Evolutionary conservation across 2,113 vertebrate species (phyloP).

Genomic region (Ictalurus punctatus): DNA sequence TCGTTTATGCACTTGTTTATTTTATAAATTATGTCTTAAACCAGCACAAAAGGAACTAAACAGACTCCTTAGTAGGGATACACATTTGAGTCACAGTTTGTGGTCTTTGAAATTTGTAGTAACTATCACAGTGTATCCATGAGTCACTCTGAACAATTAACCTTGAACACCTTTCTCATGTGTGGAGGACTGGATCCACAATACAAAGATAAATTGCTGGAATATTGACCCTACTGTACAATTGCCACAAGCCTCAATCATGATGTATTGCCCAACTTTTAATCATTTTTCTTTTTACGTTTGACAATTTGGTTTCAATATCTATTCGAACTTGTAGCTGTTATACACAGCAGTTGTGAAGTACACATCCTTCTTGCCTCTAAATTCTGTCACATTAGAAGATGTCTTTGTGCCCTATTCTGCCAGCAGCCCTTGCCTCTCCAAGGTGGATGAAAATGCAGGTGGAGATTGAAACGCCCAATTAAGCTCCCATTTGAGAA

Average conservation of each 20-base stretch:
- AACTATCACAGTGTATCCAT: constrained; percentile 16
- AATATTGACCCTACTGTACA: constrained; percentile 49
- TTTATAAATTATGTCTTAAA: background rate
- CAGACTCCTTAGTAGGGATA: background rate
- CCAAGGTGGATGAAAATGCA: constrained; percentile 36
- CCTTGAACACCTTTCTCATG: constrained; percentile 37
- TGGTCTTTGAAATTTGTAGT: background rate
- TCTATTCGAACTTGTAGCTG: background rate
- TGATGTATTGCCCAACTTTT: constrained; percentile 47
- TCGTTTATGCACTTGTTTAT: constrained; percentile 5
- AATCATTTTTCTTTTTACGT: constrained; percentile 40
- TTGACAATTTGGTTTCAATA: constrained; percentile 39
- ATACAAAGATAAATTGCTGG: constrained; percentile 46
- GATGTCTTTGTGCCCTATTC: constrained; percentile 39
- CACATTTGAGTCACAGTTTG: background rate
- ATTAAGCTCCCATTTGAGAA: constrained; percentile 48
- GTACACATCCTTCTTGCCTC: background rate
- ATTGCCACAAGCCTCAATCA: constrained; percentile 25
- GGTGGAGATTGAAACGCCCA: constrained; percentile 42
- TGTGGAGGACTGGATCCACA: constrained; percentile 43
- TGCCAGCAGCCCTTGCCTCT: constrained; percentile 32
- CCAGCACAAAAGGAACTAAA: background rate
- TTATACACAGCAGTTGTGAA: constrained; percentile 1
- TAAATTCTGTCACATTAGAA: constrained; percentile 26
- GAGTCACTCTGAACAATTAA: constrained; percentile 40